These are phyloP conservation scores for Trichogramma evanescens DNA, from an alignment of 2,888 invertebrate genomes.

Conservation along the genomic window DNA sequence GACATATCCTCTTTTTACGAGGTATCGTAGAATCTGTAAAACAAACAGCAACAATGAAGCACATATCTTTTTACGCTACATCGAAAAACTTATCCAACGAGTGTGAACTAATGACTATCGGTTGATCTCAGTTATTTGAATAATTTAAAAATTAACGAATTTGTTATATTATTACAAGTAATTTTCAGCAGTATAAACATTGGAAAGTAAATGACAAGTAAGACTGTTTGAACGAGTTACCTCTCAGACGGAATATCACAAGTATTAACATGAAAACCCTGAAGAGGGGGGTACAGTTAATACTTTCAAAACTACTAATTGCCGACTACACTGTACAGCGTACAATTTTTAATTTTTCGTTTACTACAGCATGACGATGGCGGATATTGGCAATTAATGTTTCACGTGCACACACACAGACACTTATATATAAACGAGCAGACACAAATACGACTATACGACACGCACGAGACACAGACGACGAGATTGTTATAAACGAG, in stretches of 20 bases:
- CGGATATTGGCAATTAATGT: background rate
- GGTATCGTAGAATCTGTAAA: slow-evolving; percentile 41
- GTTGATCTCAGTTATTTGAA: too few relatives aligned
- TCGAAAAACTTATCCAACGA: too few relatives aligned
- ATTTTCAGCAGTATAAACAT: background rate
- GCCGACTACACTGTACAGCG: background rate
- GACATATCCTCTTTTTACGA: slow-evolving; percentile 56
- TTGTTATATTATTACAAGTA: background rate
- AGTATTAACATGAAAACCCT: slow-evolving; percentile 18
- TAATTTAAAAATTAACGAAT: background rate
- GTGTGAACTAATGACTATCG: too few relatives aligned
- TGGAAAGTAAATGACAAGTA: background rate
- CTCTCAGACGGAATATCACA: slow-evolving; percentile 8
- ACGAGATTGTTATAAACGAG: background rate
- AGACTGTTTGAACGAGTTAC: slow-evolving; percentile 7
- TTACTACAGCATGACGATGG: background rate
- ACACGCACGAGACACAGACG: background rate
- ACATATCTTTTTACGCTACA: background rate
- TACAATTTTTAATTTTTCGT: background rate
- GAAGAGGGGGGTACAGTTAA: background rate
- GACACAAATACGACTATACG: background rate
- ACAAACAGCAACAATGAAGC: background rate
- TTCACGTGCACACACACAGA: slow-evolving; percentile 1
- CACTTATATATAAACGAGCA: background rate
- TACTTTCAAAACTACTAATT: slow-evolving; percentile 7